phyloP scores from a whole-genome alignment of 2,797 vertebrate genomes.

The Valencia hispanica region DNA sequence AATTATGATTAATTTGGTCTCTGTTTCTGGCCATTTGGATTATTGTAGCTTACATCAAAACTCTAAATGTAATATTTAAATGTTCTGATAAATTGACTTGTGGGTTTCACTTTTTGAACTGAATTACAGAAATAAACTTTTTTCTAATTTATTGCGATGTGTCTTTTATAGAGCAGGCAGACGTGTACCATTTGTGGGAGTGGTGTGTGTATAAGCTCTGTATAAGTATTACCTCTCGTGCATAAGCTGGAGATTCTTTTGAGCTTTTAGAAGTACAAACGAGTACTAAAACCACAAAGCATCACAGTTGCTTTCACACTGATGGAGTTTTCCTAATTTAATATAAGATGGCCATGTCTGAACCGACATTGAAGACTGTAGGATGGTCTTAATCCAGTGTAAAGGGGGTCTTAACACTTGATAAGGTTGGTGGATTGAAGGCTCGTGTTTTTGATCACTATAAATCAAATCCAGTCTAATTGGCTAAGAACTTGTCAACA shows the following conservation, averaged over 20 bases:
- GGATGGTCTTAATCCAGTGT: not conserved
- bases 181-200: not conserved
- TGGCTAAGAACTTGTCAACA: not conserved
- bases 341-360: not conserved
- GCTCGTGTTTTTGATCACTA: not conserved
- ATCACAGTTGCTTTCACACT: no score
- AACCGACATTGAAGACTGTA: not conserved
- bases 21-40: no score
- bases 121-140: not conserved
- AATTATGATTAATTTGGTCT: not conserved
- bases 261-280: not conserved
- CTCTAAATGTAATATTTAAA: no score
- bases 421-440: not conserved
- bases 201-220: no score
- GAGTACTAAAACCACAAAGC: not conserved
- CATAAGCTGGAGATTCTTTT: not conserved
- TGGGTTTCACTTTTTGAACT: not conserved
- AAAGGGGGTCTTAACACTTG: not conserved
- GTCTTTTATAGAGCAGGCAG: not conserved
- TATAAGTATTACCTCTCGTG: no score
- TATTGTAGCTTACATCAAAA: no score
- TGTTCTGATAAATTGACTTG: no score
- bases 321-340: no score
- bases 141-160: not conserved
- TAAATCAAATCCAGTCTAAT: constrained; percentile 1